These are phyloP conservation scores for Kryphioiulus occultus DNA, from an alignment of 2,888 invertebrate genomes.

Conservation along the genomic window DNA sequence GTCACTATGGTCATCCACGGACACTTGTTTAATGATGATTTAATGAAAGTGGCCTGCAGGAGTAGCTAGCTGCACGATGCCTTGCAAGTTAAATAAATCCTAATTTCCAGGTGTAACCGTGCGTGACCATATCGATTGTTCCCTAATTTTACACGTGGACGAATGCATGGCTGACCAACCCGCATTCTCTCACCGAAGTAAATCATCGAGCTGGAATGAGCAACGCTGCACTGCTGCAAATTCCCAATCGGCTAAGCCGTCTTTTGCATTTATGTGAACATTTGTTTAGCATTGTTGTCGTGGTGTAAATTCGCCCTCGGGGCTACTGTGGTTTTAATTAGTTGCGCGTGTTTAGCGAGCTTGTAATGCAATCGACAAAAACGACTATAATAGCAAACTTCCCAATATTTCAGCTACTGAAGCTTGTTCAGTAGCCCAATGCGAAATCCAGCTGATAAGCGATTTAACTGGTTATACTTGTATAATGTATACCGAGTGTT, in stretches of 20 bases:
- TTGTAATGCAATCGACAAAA: not conserved
- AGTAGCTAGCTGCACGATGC: not conserved
- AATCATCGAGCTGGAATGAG: not conserved
- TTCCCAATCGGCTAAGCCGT: not conserved
- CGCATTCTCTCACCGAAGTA: not conserved
- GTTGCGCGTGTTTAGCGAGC: not conserved
- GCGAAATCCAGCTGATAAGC: no score
- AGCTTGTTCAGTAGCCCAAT: not conserved
- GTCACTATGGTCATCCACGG: not conserved
- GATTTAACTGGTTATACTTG: no score
- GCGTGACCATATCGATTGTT: slow-evolving; percentile 25
- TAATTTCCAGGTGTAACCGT: slow-evolving; percentile 3
- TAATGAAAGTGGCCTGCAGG: not conserved
- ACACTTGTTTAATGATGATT: slow-evolving; percentile 20
- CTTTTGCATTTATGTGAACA: not conserved
- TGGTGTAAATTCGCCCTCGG: not conserved
- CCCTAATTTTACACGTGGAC: not conserved
- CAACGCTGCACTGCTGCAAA: not conserved
- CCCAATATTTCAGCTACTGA: not conserved
- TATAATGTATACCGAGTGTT: no score
- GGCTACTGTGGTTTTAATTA: not conserved
- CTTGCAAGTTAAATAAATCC: slow-evolving; percentile 3
- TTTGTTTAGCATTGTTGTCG: not conserved
- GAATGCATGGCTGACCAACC: not conserved
- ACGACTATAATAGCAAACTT: not conserved